Conservation (phyloP, 2,113 vertebrate species). For the Hippocampus comes region DNA sequence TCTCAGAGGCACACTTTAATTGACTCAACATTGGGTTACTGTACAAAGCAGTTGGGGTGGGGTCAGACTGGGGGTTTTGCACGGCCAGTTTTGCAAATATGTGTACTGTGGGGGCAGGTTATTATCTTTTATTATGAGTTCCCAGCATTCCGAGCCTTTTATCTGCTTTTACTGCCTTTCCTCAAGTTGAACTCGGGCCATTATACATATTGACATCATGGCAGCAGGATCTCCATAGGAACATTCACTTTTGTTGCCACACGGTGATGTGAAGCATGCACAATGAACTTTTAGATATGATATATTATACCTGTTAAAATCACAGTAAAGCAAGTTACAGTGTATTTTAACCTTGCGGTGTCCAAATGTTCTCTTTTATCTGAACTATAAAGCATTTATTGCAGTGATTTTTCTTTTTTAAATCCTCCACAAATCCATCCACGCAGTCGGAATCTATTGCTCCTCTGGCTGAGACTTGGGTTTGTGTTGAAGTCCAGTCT, state of each 20-base stretch:
- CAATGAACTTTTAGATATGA: not conserved
- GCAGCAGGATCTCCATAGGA: slow-evolving; percentile 12
- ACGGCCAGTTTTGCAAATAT: slow-evolving; percentile 13
- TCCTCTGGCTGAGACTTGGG: not conserved
- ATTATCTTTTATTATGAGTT: slow-evolving; percentile 13
- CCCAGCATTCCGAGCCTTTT: slow-evolving; percentile 6
- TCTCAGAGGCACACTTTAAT: slow-evolving; percentile 9
- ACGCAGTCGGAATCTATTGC: not conserved
- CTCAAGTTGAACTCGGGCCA: slow-evolving; percentile 16
- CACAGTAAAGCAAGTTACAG: not conserved
- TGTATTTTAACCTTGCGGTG: not conserved
- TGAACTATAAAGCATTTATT: not conserved
- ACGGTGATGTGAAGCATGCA: not conserved
- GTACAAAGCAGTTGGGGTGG: not conserved
- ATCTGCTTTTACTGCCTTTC: slow-evolving; percentile 22
- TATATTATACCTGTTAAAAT: not conserved
- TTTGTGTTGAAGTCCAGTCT: too few species aligned
- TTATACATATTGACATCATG: slow-evolving; percentile 16
- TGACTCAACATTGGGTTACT: slow-evolving; percentile 14
- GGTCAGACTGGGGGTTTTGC: slow-evolving; percentile 1
- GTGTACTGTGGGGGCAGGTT: slow-evolving; percentile 3
- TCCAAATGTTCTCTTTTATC: not conserved
- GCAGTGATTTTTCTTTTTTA: not conserved
- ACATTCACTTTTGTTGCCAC: slow-evolving; percentile 6
- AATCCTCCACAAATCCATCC: not conserved